Evolutionary conservation across 2,888 invertebrate species (phyloP), one percentile per base, ranked within the genome.

Genomic region (Clistopyga incitator): DNA sequence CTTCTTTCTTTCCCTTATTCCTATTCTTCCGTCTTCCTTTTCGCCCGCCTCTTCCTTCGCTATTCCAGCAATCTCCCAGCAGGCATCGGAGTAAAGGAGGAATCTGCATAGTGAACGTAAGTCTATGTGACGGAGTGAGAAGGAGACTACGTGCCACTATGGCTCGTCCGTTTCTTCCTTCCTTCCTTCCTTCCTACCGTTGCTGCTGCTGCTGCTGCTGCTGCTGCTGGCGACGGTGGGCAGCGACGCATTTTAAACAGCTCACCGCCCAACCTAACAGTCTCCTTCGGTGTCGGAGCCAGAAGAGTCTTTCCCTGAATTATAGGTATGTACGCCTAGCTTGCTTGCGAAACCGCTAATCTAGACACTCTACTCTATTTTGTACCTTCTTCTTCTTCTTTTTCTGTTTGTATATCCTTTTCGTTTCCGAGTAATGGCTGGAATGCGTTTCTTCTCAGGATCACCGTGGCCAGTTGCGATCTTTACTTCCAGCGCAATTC

Each of bases 181-280:
- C 56, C 81, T 82, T 80, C 79, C 76, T 72, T 70, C 78, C 81
- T 52, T 64, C 45, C 81, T 54, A 42, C 42, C 42, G 56, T 29
- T 59, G 34, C 68, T 25, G 52, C 54, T 47, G n/a, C 64, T 61
- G 56, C 65, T 34, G n/a, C n/a, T 4, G 29, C 4, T 3, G 29
- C 29, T 29, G 3, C 56, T 75, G 15, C 78, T 70, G 72, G 74
- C 79, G 77, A 81, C 78, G 65, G 80, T 86, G 86, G 83, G 74
- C 81, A 83, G 78, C 83, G 75, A 78, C 76, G 81, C 81, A 86
- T 86, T 86, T 86, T 86, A 86, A 86, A 65, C 84, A 82, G 79
- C 56, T 74, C 76, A 34, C 64, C 42, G 34, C 38, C 71, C 50
- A 23, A 50, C 68, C 68, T 78, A n/a, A 42, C 67, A 47, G 42